Conservation (phyloP, 2,113 vertebrate genomes). For the Oreotrochilus melanogaster region DNA sequence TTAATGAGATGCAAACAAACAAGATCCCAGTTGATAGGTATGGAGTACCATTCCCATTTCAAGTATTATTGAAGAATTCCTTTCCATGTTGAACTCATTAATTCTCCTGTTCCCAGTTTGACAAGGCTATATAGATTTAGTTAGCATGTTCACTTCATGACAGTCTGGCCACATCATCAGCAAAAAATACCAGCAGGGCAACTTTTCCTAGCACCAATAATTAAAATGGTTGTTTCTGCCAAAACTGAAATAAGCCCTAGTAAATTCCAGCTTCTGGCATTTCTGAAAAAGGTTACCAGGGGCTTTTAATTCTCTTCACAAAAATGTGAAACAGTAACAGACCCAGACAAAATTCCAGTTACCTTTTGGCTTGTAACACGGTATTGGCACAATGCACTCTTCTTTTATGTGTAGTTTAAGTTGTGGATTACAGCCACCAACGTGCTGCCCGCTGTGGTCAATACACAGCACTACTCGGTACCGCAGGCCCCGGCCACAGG, state of each 20-base stretch:
- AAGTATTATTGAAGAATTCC: background rate
- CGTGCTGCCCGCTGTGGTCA: conserved; percentile 89
- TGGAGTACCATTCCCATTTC: background rate
- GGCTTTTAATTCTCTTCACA: conserved; percentile 43
- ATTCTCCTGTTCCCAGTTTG: background rate
- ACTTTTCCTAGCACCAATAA: conserved; percentile 36
- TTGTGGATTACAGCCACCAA: conserved; percentile 87
- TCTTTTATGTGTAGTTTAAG: conserved; percentile 93
- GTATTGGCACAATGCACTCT: conserved; percentile 88
- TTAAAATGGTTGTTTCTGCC: conserved; percentile 37
- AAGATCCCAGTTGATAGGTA: background rate
- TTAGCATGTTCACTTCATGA: background rate
- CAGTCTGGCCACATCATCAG: conserved; percentile 32
- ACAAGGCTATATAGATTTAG: background rate
- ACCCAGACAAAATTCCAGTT: conserved; percentile 19
- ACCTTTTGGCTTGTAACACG: conserved; percentile 92
- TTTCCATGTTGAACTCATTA: background rate
- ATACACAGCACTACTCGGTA: conserved; percentile 94
- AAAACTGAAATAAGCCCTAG: background rate
- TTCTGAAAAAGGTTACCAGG: conserved; percentile 44
- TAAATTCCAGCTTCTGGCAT: conserved; percentile 66
- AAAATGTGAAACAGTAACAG: conserved; percentile 18
- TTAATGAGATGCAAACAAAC: background rate
- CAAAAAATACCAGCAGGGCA: conserved; percentile 39
- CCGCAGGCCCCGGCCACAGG: conserved; percentile 89